These are phyloP conservation scores for Phyllostomus hastatus DNA, from an alignment of 2,113 vertebrate genomes.

Conservation along the genomic window DNA sequence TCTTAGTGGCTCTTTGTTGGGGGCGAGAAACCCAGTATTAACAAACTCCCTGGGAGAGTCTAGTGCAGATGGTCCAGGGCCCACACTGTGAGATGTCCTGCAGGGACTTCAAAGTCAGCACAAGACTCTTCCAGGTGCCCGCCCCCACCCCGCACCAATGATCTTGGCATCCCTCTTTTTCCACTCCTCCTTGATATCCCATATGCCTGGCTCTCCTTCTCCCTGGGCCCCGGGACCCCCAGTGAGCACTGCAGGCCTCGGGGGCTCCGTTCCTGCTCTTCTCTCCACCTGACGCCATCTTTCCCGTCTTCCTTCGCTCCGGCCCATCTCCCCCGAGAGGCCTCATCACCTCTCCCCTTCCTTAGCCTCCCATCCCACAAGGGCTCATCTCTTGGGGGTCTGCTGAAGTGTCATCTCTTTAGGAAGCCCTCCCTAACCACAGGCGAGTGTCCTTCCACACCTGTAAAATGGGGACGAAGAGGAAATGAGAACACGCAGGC, in stretches of 20 bases:
- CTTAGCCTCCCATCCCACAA: neutral
- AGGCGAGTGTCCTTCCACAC: neutral
- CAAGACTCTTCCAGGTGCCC: neutral
- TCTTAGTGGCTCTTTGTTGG: neutral
- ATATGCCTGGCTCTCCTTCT: neutral
- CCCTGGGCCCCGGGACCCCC: neutral
- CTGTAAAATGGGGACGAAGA: neutral
- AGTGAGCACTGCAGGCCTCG: neutral
- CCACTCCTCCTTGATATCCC: neutral
- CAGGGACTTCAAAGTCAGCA: neutral
- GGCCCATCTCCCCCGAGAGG: neutral
- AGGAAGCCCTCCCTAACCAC: neutral
- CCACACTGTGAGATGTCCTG: neutral
- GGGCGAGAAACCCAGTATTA: neutral
- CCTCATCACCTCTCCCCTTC: neutral
- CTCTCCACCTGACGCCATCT: rapidly evolving
- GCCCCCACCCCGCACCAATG: no score
- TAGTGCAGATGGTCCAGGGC: neutral
- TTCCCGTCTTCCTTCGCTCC: neutral
- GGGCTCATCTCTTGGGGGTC: neutral
- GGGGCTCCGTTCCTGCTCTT: neutral
- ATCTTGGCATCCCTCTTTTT: neutral
- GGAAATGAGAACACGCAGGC: neutral
- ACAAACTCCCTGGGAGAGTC: neutral
- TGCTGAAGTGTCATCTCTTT: neutral